Conservation (phyloP, 2,113 vertebrate genomes). For the Camelus dromedarius region DNA sequence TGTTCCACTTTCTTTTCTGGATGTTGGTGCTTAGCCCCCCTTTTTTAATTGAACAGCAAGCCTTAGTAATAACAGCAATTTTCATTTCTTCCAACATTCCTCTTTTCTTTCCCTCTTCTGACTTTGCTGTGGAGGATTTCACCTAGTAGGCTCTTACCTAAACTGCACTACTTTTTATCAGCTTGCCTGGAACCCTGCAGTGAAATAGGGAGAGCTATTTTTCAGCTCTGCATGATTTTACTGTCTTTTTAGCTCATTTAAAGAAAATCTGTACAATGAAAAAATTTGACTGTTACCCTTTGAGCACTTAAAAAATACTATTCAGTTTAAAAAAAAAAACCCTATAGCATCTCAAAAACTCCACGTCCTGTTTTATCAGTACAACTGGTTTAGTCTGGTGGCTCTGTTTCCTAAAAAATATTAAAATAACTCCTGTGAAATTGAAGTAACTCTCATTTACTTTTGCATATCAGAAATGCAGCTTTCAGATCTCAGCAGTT, state of each 20-base stretch:
- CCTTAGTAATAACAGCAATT: not conserved
- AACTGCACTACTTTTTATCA: not conserved
- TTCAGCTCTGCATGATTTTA: not conserved
- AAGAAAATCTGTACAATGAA: not conserved
- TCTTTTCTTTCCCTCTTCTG: not conserved
- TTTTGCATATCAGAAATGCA: constrained; percentile 21
- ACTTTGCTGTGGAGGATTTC: constrained; percentile 37
- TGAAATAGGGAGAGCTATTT: constrained; percentile 23
- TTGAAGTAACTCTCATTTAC: constrained; percentile 6
- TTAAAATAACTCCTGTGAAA: not conserved
- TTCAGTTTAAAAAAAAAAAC: not conserved
- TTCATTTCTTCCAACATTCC: constrained; percentile 7
- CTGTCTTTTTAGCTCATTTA: not conserved
- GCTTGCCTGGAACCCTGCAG: not conserved
- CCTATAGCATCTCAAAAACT: not conserved
- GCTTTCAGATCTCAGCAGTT: not conserved
- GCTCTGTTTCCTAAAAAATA: constrained; percentile 11
- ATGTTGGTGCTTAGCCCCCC: not conserved
- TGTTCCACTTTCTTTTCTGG: not conserved
- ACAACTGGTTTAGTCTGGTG: not conserved
- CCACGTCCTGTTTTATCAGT: not conserved
- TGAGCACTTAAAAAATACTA: not conserved
- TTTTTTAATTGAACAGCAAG: constrained; percentile 16
- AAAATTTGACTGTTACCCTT: not conserved
- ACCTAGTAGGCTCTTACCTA: not conserved